Base-by-base conservation (phyloP, 2,888 invertebrate species). In the Oscheius myriophilus region DNA sequence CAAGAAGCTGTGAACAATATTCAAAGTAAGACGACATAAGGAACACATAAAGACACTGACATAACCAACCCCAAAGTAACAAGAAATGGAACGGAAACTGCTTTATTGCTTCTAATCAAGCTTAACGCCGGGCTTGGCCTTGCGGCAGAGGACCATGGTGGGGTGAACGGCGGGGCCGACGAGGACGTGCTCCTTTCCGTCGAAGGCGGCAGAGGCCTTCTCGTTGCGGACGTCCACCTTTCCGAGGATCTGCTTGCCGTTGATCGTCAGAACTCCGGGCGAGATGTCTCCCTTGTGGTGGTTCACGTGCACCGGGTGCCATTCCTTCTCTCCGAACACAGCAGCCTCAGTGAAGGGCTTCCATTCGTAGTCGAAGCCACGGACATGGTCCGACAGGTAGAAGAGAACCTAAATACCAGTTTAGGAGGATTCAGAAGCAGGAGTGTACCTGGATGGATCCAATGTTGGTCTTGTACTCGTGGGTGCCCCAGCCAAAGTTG, bases 281-380 rank as follows among this genome's bases (percentile, higher is more conserved):
- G 80, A 79, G 71, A 83, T 78, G 58, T 77, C 79, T 54, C 77
- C 82, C 76, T 84, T 84, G 67, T 75, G 67, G 69, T 83, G 72
- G 72, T 82, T 74, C 49, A 80, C 80, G 58, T 80, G 78, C 25
- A 80, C 78, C 25, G 80, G 80, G 59, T 72, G 69, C 79, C 79
- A 79, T 49, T 73, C 74, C 75, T 79, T 79, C 58, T 76, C 81
- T 26, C 77, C 79, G 71, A 78, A 80, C 39, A 70, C 67, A 61
- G 84, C 83, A 23, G 84, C 84, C 61, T 78, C 79, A 42, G 71
- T 69, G 80, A 78, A 84, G 21, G 82, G 75, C 57, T 75, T 76
- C 84, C 84, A 84, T 43, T 68, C 78, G 72, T 83, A 84, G 75
- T 84, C 83, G 76, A 78, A 84, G 53, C 84, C 84, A 59, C 82